Evolutionary conservation across 2,888 invertebrate genomes (phyloP), one percentile per base, ranked within the genome.

Genomic region (Drosophila maculinotata): DNA sequence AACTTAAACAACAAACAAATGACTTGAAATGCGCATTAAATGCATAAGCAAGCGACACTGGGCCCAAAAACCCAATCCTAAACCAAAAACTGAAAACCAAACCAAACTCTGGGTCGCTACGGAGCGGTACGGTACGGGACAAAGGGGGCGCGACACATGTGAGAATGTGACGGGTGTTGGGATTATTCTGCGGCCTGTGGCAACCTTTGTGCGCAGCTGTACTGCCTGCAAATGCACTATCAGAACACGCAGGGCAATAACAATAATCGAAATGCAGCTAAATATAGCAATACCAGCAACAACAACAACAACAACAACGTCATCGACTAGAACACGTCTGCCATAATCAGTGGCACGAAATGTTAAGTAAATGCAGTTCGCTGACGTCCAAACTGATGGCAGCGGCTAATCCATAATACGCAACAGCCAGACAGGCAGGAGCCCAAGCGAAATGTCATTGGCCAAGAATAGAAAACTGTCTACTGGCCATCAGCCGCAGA

Each of bases 111-210:
- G 14, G 3, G 14, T 25, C 26, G 47, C 9, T 15, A 14, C 36
- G 45, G 36, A 26, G 9, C 28, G 47, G n/a, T 20, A 12, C 31
- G 35, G 33, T 14, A 9, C 28, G 36, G 47, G 26, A 49, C 45
- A 56, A 47, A 56, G n/a, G 56, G 23, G 60, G 12, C 60, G 26
- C 48, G 56, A 79, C 79, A 79, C 64, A 79, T 82, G 82, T 83
- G 84, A 77, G 79, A 81, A 81, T 81, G 67, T 31, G 63, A 28
- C 63, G 65, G 42, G 26, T 54, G 49, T 47, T 79, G 84, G 84
- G 82, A 82, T 83, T 82, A 82, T 81, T 76, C 44, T 78, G 83
- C 62, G 83, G 81, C 69, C 42, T 20, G 8, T 15, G 33, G 33
- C 60, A 60, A 48, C 63, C 47, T 52, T 69, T 69, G 31, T 45